phyloP scores from a whole-genome alignment of 1,140 invertebrate genomes.

The Drosophila santomea region DNA sequence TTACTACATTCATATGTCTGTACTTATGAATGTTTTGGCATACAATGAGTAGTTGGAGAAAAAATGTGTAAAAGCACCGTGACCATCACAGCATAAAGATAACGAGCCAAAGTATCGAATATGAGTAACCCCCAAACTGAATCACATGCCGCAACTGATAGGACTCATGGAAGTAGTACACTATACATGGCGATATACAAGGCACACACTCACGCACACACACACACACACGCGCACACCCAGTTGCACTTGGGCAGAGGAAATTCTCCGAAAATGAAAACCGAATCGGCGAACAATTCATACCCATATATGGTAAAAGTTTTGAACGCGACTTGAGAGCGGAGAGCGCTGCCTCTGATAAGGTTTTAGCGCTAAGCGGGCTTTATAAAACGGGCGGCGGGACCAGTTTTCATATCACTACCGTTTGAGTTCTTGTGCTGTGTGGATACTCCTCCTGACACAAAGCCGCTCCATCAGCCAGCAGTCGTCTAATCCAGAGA shows the following conservation, averaged over 20 bases:
- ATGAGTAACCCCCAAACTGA: constrained; percentile 30
- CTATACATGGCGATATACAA: constrained; percentile 4
- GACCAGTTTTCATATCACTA: constrained; percentile 84
- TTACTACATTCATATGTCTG: not conserved
- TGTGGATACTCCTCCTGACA: constrained; percentile 79
- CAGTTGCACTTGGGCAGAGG: constrained; percentile 10
- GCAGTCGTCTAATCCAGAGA: constrained; percentile 72
- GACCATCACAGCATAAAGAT: constrained; percentile 30
- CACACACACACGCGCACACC: constrained; percentile 11
- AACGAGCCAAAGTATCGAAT: constrained; percentile 6
- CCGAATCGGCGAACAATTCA: constrained; percentile 61
- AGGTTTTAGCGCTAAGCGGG: constrained; percentile 39
- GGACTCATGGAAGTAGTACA: constrained; percentile 14
- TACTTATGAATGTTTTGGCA: not conserved
- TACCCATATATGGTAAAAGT: constrained; percentile 84
- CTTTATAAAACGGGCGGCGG: constrained; percentile 75
- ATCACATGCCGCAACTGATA: constrained; percentile 38
- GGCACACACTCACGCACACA: constrained; percentile 5
- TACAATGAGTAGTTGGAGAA: constrained; percentile 11
- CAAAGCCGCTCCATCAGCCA: constrained; percentile 72
- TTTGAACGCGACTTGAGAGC: constrained; percentile 57
- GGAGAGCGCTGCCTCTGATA: constrained; percentile 67
- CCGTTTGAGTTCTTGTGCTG: constrained; percentile 85
- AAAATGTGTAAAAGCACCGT: constrained; percentile 9
- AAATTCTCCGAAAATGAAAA: constrained; percentile 68